Evolutionary conservation across 2,888 invertebrate genomes (phyloP).

Genomic region (Abrostola tripartita): DNA sequence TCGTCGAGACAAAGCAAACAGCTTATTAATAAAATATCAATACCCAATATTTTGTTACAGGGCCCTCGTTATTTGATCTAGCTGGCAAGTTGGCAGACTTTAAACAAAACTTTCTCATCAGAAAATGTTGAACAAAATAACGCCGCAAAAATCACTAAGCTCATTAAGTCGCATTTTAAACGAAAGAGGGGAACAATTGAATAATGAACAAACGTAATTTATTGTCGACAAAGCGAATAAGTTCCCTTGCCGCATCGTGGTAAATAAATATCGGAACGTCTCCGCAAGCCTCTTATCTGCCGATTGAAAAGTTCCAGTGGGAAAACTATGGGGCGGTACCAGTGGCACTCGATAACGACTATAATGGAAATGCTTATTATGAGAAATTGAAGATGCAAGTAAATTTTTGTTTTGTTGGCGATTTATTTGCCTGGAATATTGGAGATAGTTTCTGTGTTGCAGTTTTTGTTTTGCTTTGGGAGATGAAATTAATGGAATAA

Average conservation of each 20-base stretch:
- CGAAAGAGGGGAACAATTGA: conserved; percentile 68
- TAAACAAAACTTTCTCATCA: conserved; percentile 33
- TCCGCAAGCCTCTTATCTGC: conserved; percentile 83
- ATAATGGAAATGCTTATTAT: conserved; percentile 40
- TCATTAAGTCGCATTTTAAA: conserved; percentile 62
- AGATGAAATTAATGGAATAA: too few species aligned
- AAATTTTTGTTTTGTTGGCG: conserved; percentile 15
- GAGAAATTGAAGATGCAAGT: conserved; percentile 9
- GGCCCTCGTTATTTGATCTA: conserved; percentile 24
- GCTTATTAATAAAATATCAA: conserved; percentile 13
- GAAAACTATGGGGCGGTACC: conserved; percentile 70
- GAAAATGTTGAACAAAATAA: conserved; percentile 44
- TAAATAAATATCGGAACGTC: conserved; percentile 80
- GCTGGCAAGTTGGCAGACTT: conserved; percentile 36
- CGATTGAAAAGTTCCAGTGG: conserved; percentile 81
- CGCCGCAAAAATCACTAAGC: conserved; percentile 62
- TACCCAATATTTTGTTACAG: conserved; percentile 29
- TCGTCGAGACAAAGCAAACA: conserved; percentile 10
- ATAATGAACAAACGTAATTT: conserved; percentile 77
- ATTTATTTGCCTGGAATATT: conserved; percentile 29
- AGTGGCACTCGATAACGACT: conserved; percentile 59
- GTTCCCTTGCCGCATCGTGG: conserved; percentile 63
- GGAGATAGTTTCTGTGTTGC: conserved; percentile 7
- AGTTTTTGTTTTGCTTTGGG: neutral
- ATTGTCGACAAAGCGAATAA: conserved; percentile 71